Evolutionary conservation across 2,888 invertebrate species (phyloP), one percentile per base, ranked within the genome.

Genomic region (Unio delphinus): DNA sequence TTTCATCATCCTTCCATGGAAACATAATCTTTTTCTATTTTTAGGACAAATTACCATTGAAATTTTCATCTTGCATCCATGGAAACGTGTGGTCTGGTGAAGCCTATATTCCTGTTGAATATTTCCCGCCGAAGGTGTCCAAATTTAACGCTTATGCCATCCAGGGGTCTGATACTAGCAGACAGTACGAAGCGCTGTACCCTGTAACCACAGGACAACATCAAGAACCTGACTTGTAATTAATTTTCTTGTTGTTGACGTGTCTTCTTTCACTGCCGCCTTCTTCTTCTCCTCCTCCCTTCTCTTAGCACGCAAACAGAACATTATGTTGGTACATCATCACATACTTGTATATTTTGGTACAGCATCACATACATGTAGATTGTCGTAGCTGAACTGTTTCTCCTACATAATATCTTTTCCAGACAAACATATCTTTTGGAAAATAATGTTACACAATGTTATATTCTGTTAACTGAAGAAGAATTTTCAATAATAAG

Each of bases 61-160:
- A 86, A 0, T 90, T 86, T 68, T 80, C 71, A 45, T 82, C 87
- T 15, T 70, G 70, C 0, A 86, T 87, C 5, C 79, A 87, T 17
- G 81, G 76, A 11, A 82, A 85, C 55, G 78, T 73, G n/a, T 92
- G 92, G 91, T 82, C 77, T 30, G 90, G 91, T 30, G 73, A 74
- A 34, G 90, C 90, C 2, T 82, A 84, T 55, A 89, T 92, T 64
- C 92, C 92, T 1, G 73, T 86, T 7, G 85, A 87, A 1, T 92
- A 91, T 80, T 89, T 92, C 62, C 92, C 92, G 20, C 87, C 87
- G 15, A 79, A 82, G 62, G 89, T 92, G 7, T 84, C 87, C 56
- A 90, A 88, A 72, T 91, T 92, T 82, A 92, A 92, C 80, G 91
- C 92, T 6, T 92, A 91, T 79, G 91, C 91, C 60, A 91, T 92